phyloP scores from a whole-genome alignment of 2,888 invertebrate genomes.

The Mesorhabditis spiculigera region DNA sequence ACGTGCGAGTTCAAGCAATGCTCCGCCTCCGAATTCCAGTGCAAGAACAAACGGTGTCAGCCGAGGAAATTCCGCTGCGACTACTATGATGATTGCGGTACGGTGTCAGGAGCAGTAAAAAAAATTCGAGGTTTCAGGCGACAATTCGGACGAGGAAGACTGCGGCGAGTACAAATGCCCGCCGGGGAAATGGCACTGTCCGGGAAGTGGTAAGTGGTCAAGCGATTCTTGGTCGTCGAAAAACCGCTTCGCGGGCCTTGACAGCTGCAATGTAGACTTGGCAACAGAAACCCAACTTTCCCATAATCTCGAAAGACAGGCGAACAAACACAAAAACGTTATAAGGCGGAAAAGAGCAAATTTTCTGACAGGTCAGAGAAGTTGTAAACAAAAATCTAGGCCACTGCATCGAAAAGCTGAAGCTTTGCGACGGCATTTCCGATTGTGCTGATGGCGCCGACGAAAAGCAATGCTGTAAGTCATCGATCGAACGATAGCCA shows the following conservation, averaged over 20 bases:
- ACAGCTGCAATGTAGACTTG: too few species aligned
- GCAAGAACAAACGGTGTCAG: slow-evolving; percentile 58
- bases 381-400: slow-evolving; percentile 58
- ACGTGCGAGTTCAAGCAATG: slow-evolving; percentile 57
- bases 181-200: slow-evolving; percentile 53
- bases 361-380: too few species aligned
- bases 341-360: too few species aligned
- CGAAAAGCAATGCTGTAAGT: slow-evolving; percentile 65
- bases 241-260: too few species aligned
- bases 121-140: slow-evolving; percentile 65
- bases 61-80: slow-evolving; percentile 63
- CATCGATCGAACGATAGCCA: not conserved
- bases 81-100: slow-evolving; percentile 79
- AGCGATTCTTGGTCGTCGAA: not conserved
- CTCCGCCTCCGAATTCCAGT: slow-evolving; percentile 56
- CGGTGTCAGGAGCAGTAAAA: not conserved
- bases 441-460: slow-evolving; percentile 95
- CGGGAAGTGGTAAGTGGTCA: slow-evolving; percentile 19
- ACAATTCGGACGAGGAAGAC: slow-evolving; percentile 74
- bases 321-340: too few species aligned
- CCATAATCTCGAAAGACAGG: too few species aligned
- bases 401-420: slow-evolving; percentile 88
- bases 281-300: too few species aligned
- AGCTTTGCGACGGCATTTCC: slow-evolving; percentile 92
- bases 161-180: slow-evolving; percentile 57